Base-by-base conservation (phyloP, 2,113 vertebrate species). In the Noturus placidus region DNA sequence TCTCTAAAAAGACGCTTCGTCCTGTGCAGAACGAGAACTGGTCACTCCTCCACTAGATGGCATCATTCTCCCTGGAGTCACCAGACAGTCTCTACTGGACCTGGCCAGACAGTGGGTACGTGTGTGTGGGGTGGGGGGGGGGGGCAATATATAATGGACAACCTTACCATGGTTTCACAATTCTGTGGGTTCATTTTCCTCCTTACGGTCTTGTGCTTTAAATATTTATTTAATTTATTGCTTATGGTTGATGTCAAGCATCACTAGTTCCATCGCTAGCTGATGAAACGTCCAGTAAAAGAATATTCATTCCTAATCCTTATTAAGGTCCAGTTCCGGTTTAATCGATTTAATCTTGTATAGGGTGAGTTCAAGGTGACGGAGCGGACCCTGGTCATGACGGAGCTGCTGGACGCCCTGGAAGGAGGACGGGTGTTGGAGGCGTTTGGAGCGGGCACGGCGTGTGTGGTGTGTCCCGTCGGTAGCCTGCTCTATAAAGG, bases 401-500 rank as follows among this genome's bases (percentile, higher is more conserved):
- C 92, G 80, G 96, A 97, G 80, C 61, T 98, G 38, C 59, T 96
- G 19, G 87, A 27, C 7, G 96, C 96, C 2, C 91, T 98, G 91
- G 90, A 95, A 0, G 92, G 94, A 0, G 93, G 96, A 0, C 91
- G 95, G 1, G 87, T 98, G 6, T 93, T 94, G 78, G 97, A 98
- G 89, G 91, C 97, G 87, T 98, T 98, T 0, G 97, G 97, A 1
- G 95, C 97, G 0, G 97, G 97, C 57, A 98, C 97, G 0, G 97
- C 97, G 5, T 98, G 97, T 17, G 97, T 97, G 2, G 96, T 98
- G 30, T 97, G 96, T 91, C 97, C 97, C 0, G 96, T 98, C 20
- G 93, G 95, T 85, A 94, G 91, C n/a, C 95, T 98, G 89, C 93
- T 97, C 52, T 98, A 97, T 90, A 90, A 90, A 85, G 96, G 93